Base-by-base conservation (phyloP, 2,113 vertebrate species). In the Dermatemys mawii region DNA sequence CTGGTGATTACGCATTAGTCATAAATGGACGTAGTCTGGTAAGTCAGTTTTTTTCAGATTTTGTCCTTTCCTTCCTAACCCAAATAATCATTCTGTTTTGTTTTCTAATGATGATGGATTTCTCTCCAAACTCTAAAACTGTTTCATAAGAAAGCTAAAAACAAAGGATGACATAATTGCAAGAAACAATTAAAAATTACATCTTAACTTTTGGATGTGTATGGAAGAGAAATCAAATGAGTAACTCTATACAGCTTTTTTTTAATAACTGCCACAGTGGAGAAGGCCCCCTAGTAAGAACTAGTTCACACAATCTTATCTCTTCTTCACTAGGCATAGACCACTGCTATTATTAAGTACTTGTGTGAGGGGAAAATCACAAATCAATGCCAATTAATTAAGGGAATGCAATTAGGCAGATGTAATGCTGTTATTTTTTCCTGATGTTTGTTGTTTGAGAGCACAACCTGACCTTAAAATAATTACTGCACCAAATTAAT, bases 11-110 rank as follows among this genome's bases (percentile, higher is more conserved):
- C 76, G 98, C 97, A 48, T 97, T 99, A 96, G 94, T 98, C 95
- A 98, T 99, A 96, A 99, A 98, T 91, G 98, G 98, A 86, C 98
- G 97, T 96, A 98, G 98, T 94, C 94, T 99, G 97, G 98, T 99
- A 97, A 98, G 98, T 93, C 87, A 17, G 5, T 89, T 38, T 86
- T 86, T 95, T 75, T 87, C 70, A 44, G 87, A 63, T 92, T 90
- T 94, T 97, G n/a, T 90, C 75, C 35, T 95, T 96, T 93, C 49
- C 85, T 97, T 84, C 44, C 51, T 46, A 4, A 17, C 81, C 6
- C 38, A 85, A 78, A 67, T 90, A 81, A 9, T 87, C 49, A 1
- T 95, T 78, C 41, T 50, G 38, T 92, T 81, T 92, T 95, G 49
- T 87, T 55, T 88, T 97, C 63, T 73, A 84, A 78, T 53, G 86